A percentile compares a stretch with the other conserved stretches of the same genome.
Evolutionary conservation across 1,140 invertebrate genomes (phyloP).

Genomic region (Bombus consobrinus): DNA sequence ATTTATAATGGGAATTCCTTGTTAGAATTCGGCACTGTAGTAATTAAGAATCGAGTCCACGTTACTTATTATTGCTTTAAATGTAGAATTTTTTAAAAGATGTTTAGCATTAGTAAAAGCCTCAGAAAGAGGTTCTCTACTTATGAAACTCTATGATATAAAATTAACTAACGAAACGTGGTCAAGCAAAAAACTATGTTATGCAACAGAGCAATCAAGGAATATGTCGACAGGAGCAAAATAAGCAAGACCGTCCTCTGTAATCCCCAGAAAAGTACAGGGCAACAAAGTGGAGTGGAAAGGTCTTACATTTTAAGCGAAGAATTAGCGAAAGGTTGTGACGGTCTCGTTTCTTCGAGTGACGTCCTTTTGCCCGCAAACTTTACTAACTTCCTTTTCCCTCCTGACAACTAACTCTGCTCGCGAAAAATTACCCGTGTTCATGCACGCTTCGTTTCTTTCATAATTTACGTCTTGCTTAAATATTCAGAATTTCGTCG

Average conservation of each 20-base stretch:
- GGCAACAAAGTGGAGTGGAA: not conserved
- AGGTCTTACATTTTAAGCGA: not conserved
- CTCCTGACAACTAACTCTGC: conserved; percentile 9
- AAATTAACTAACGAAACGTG: not conserved
- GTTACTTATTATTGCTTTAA: no score
- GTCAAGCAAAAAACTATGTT: not conserved
- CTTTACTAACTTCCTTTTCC: not conserved
- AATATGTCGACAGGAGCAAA: not conserved
- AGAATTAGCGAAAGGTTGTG: conserved; percentile 24
- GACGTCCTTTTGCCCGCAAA: conserved; percentile 6
- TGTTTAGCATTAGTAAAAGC: not conserved
- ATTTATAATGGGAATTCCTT: no score
- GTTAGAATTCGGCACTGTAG: no score
- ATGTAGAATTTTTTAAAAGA: no score
- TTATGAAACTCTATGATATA: not conserved
- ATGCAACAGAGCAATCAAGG: not conserved
- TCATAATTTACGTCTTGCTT: conserved; percentile 37
- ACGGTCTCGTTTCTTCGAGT: conserved; percentile 15
- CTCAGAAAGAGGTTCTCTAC: not conserved
- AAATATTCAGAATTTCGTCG: conserved; percentile 33
- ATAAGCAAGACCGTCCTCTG: not conserved
- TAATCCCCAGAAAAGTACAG: not conserved
- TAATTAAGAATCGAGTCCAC: no score
- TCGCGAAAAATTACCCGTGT: not conserved
- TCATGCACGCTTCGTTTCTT: conserved; percentile 29